Conservation (phyloP, 2,113 vertebrate genomes). For the Thamnaconus septentrionalis region DNA sequence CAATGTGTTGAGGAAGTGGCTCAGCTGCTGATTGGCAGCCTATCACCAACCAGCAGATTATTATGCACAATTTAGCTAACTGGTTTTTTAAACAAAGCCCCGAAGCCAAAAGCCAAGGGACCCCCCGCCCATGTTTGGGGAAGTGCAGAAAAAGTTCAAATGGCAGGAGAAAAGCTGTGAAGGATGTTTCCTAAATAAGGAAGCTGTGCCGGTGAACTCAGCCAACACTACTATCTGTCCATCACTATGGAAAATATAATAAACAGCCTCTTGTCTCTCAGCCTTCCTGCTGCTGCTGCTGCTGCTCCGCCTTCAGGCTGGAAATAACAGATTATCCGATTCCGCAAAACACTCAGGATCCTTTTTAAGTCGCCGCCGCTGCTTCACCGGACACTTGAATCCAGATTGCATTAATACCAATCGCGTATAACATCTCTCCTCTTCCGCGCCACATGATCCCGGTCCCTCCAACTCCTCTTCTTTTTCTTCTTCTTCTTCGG, state of each 20-base stretch:
- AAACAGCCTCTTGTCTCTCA: conserved; percentile 34
- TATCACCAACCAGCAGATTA: conserved; percentile 3
- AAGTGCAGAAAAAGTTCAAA: conserved; percentile 31
- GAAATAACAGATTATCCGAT: conserved; percentile 28
- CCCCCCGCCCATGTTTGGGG: conserved; percentile 3
- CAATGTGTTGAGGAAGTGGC: not conserved
- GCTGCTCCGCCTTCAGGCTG: conserved; percentile 32
- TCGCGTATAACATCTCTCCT: conserved; percentile 9
- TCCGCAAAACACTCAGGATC: conserved; percentile 29
- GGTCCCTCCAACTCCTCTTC: not conserved
- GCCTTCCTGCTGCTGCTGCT: conserved; percentile 23
- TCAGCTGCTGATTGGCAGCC: conserved; percentile 5
- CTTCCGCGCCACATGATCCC: not conserved
- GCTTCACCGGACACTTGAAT: conserved; percentile 26
- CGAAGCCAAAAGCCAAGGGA: conserved; percentile 7
- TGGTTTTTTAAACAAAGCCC: conserved; percentile 9
- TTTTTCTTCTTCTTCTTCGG: conserved; percentile 44
- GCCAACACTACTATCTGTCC: conserved; percentile 44
- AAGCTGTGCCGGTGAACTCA: conserved; percentile 22
- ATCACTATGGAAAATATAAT: conserved; percentile 36
- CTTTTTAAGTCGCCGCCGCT: conserved; percentile 20
- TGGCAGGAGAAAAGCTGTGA: conserved; percentile 22
- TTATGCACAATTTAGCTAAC: not conserved
- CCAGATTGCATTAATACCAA: conserved; percentile 7
- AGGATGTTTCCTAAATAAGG: conserved; percentile 28